A percentile compares a stretch with the other conserved stretches of the same genome.
These are phyloP conservation scores for Ceuthmochares aereus DNA, from an alignment of 2,113 vertebrate genomes.

Conservation along the genomic window DNA sequence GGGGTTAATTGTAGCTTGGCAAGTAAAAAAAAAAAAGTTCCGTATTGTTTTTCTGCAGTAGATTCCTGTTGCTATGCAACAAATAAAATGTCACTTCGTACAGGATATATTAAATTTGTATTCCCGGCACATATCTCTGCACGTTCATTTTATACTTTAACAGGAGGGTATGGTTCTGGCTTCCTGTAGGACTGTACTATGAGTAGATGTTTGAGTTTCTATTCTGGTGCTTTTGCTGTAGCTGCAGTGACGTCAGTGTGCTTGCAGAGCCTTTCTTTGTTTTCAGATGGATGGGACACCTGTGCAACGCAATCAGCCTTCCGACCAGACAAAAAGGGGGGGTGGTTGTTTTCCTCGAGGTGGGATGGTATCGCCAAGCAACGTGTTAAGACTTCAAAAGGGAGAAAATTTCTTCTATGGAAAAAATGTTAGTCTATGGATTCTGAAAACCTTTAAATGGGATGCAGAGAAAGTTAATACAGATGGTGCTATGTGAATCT, in stretches of 20 bases:
- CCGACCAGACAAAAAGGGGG: conserved; percentile 26
- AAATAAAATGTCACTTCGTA: conserved; percentile 71
- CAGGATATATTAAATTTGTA: conserved; percentile 75
- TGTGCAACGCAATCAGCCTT: conserved; percentile 13
- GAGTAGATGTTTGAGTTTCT: conserved; percentile 47
- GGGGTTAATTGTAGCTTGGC: conserved; percentile 76
- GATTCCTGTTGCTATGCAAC: conserved; percentile 79
- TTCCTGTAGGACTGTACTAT: conserved; percentile 59
- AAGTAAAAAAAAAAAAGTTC: conserved; percentile 69
- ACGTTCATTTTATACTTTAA: conserved; percentile 69
- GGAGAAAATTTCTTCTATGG: neutral
- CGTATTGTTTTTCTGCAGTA: conserved; percentile 74
- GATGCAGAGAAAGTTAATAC: neutral
- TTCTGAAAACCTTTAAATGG: neutral
- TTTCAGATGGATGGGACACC: conserved; percentile 24
- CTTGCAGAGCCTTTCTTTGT: conserved; percentile 52
- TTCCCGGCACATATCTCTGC: conserved; percentile 64
- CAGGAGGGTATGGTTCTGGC: conserved; percentile 51
- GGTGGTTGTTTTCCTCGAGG: conserved; percentile 8
- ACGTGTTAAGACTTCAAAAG: neutral
- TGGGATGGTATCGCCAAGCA: conserved; percentile 32
- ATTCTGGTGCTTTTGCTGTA: conserved; percentile 56
- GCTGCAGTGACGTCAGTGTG: conserved; percentile 41
- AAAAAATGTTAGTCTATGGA: neutral
- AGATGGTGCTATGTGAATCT: neutral